Evolutionary conservation across 2,797 vertebrate species (phyloP).

Genomic region (Zenarchopterus dispar): DNA sequence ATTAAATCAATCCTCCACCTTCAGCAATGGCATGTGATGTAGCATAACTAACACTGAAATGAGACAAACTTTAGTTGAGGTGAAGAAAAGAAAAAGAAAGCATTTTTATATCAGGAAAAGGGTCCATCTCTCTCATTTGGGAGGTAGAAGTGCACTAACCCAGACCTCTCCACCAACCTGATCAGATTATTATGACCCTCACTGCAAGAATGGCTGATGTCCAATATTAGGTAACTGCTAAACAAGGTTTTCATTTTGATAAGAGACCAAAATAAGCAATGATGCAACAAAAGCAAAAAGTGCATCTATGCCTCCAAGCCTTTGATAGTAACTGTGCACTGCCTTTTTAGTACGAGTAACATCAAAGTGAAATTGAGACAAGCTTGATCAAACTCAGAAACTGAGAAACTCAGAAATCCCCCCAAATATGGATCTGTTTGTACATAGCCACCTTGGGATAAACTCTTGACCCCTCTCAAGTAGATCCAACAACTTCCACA

Average conservation of each 20-base stretch:
- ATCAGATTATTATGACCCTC: conserved; percentile 59
- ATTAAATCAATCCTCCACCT: conserved; percentile 9
- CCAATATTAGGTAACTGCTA: conserved; percentile 10
- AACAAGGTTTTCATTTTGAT: conserved; percentile 6
- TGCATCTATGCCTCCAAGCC: neutral
- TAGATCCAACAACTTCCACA: conserved; percentile 19
- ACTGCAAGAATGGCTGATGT: conserved; percentile 19
- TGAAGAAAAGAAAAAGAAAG: conserved; percentile 5
- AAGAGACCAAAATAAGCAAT: neutral
- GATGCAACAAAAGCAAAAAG: neutral
- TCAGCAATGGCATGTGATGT: conserved; percentile 4
- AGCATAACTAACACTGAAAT: conserved; percentile 2
- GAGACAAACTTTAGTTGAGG: conserved; percentile 7
- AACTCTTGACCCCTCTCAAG: conserved; percentile 29
- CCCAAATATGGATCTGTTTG: conserved; percentile 31
- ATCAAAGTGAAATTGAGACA: conserved; percentile 4
- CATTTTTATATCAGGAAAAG: conserved; percentile 47
- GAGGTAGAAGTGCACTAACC: conserved; percentile 51
- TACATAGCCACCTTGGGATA: conserved; percentile 25
- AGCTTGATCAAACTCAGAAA: conserved; percentile 44
- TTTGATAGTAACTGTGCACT: neutral
- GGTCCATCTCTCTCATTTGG: conserved; percentile 29
- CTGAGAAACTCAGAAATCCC: conserved; percentile 42
- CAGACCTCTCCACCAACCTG: conserved; percentile 40
- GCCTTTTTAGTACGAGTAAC: neutral